Base-by-base conservation (phyloP, 2,113 vertebrate genomes). In the Erythrocebus patas region DNA sequence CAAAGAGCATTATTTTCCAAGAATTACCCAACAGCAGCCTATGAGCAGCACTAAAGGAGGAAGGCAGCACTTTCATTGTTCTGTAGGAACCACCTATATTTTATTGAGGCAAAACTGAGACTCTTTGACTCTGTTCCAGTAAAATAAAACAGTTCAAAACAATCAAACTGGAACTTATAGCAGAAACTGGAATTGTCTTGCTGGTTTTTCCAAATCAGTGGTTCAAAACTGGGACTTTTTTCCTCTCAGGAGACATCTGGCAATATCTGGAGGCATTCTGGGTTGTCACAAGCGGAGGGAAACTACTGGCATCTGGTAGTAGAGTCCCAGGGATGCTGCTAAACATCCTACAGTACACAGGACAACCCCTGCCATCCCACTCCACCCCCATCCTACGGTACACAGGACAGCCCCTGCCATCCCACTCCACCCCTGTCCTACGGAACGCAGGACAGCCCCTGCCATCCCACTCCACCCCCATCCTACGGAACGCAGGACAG, bases 171-270 rank as follows among this genome's bases (percentile, higher is more conserved):
- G 48, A 89, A 40, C 22, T 64, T 17, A 38, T 25, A 45, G 27
- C n/a, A 89, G 57, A 76, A 45, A 55, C 14, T 25, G 2, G 27
- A 68, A 93, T 8, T 11, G 30, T 32, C 16, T 94, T 78, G n/a
- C 88, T 40, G 14, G 59, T 12, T 45, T 92, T 97, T 86, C 93
- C 52, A 94, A 55, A 22, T 59, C 64, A 40, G 18, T 48, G 38
- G 45, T 40, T 93, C 57, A 64, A 91, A 32, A 2, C 8, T 3
- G 12, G 55, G n/a, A 50, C 30, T 55, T 22, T 95, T 48, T 84
- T 40, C 2, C 22, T n/a, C 38, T 35, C 23, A 25, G 27, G 43
- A 86, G 59, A 30, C 87, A 85, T 23, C 16, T 25, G 66, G 48
- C 25, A 66, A 85, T 50, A 68, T 25, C 22, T 48, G 45, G 45